Base-by-base conservation (phyloP, 2,797 vertebrate species). In the Myripristis murdjan region DNA sequence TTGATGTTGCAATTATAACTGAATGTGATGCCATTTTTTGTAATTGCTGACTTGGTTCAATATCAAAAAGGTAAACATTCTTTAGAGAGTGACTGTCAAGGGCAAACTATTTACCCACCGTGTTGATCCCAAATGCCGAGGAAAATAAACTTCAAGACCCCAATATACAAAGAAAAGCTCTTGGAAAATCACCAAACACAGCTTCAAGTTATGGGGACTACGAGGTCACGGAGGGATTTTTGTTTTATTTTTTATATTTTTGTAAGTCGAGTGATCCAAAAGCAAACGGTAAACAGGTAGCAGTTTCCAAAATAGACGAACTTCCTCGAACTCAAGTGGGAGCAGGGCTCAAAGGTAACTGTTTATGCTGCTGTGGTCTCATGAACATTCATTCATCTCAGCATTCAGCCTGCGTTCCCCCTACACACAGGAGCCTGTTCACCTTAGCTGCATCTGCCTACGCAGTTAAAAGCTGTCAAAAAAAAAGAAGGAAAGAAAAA, bases 391-490 rank as follows among this genome's bases (percentile, higher is more conserved):
- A 64, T 78, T 41, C 44, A 55, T 62, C 51, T 8, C 8, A 59
- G 47, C 16, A 11, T 47, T 23, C 23, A 28, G 23, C 14, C 51
- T 54, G 26, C 39, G 26, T 18, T 53, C 63, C 53, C 44, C 28
- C 41, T 15, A 53, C 26, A 39, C 74, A 71, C 76, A 66, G 28
- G 26, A 61, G 28, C 37, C 55, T 46, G 49, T 65, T 73, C 77
- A 78, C 79, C 83, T 81, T 43, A 70, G 35, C 64, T 35, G 33
- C 46, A 8, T 23, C 67, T 33, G 15, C 88, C 88, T 35, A 77
- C 88, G 79, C 67, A 63, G 54, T 72, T 49, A 54, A 22, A 74
- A 53, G 54, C 81, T 78, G 78, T 82, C 81, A 82, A 67, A 88
- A 89, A 77, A 70, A 77, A 60, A 75, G 73, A 73, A n/a, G n/a